These are phyloP conservation scores for Panopea generosa DNA, from an alignment of 2,888 invertebrate genomes.

Conservation along the genomic window DNA sequence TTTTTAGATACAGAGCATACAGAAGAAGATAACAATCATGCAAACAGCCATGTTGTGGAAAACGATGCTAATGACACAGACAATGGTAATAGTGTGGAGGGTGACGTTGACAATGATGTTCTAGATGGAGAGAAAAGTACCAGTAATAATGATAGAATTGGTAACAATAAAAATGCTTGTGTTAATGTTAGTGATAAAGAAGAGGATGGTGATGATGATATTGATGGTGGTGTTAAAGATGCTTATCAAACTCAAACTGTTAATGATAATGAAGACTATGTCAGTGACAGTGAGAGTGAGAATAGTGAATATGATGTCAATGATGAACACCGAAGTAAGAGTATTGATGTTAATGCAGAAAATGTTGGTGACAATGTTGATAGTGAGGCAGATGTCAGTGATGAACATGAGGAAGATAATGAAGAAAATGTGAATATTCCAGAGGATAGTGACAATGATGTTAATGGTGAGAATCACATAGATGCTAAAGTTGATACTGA, in stretches of 20 bases:
- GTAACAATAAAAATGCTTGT: constrained; percentile 19
- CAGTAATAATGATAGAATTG: too few relatives aligned
- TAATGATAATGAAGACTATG: constrained; percentile 9
- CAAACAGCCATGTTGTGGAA: too few relatives aligned
- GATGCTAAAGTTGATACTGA: neutral
- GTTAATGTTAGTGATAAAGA: neutral
- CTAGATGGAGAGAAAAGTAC: too few relatives aligned
- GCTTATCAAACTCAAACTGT: too few relatives aligned
- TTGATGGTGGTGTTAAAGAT: constrained; percentile 15
- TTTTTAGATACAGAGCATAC: too few relatives aligned
- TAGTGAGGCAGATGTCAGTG: neutral
- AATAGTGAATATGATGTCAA: neutral
- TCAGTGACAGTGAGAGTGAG: constrained; percentile 6
- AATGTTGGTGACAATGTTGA: neutral
- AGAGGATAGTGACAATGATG: neutral
- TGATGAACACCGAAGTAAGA: neutral
- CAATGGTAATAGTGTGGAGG: too few relatives aligned
- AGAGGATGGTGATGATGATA: constrained; percentile 13
- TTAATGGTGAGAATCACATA: neutral
- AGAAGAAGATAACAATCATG: too few relatives aligned
- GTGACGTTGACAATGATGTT: too few relatives aligned
- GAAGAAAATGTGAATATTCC: neutral
- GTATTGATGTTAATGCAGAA: too few relatives aligned
- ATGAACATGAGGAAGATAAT: constrained; percentile 3
- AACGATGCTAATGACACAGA: too few relatives aligned